phyloP scores from a whole-genome alignment of 2,113 vertebrate species.

The Ochotona curzoniae region DNA sequence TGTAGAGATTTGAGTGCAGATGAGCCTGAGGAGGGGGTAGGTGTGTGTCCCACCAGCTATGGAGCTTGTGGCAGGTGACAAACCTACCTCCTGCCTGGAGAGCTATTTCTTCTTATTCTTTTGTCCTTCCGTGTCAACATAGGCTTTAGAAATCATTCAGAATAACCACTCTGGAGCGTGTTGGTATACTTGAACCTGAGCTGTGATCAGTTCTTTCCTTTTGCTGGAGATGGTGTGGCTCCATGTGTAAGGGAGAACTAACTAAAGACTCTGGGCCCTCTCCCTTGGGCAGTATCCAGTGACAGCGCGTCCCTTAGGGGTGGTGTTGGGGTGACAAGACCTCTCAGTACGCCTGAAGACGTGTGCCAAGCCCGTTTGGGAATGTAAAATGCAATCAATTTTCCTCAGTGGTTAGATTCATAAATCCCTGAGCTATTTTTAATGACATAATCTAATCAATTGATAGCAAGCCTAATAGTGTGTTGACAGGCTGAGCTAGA shows the following conservation, averaged over 20 bases:
- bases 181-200: background rate
- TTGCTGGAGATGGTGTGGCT: background rate
- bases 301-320: background rate
- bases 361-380: constrained; percentile 56
- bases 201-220: background rate
- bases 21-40: background rate
- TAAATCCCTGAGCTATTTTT: constrained; percentile 81
- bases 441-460: constrained; percentile 82
- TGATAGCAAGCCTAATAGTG: constrained; percentile 73
- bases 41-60: background rate
- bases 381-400: constrained; percentile 76
- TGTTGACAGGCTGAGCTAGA: constrained; percentile 72
- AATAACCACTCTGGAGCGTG: background rate
- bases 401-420: constrained; percentile 76
- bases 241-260: background rate
- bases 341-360: constrained; percentile 58
- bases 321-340: background rate
- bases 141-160: background rate
- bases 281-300: constrained; percentile 41
- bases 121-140: background rate
- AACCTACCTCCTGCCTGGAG: background rate
- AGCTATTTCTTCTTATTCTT: background rate
- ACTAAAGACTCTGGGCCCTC: constrained; percentile 9
- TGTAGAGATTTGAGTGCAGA: background rate
- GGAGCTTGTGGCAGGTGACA: background rate